Conservation (phyloP, 2,113 vertebrate genomes). For the Petroica traversi region DNA sequence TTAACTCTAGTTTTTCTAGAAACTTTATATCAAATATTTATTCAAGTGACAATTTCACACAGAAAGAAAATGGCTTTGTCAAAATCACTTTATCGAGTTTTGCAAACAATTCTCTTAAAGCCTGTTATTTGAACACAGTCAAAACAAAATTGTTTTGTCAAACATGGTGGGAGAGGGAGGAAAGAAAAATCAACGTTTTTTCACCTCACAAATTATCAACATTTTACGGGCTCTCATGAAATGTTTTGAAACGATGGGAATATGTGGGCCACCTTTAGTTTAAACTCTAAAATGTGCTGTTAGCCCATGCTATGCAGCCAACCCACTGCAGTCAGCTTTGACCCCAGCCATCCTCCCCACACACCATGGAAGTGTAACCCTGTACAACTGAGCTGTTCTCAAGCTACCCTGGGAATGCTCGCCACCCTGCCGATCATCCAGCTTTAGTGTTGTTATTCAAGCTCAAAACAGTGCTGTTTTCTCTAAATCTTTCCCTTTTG, state of each 20-base stretch:
- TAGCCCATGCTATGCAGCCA: neutral
- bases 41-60: neutral
- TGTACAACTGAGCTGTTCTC: neutral
- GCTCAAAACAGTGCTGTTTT: neutral
- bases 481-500: neutral
- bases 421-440: neutral
- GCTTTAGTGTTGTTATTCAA: neutral
- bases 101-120: neutral
- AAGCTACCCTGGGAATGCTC: neutral
- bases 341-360: neutral
- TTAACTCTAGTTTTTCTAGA: neutral
- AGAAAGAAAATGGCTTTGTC: neutral
- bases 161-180: neutral
- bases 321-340: neutral
- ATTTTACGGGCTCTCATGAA: neutral
- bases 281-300: fast-evolving
- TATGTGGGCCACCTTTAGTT: neutral
- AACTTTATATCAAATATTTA: neutral
- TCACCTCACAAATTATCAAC: neutral
- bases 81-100: neutral
- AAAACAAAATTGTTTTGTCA: constrained; percentile 15
- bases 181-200: neutral
- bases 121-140: neutral
- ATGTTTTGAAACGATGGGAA: neutral
- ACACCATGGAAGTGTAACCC: neutral